Evolutionary conservation across 2,113 vertebrate genomes (phyloP), one percentile per base, ranked within the genome.

Genomic region (Gambusia affinis): DNA sequence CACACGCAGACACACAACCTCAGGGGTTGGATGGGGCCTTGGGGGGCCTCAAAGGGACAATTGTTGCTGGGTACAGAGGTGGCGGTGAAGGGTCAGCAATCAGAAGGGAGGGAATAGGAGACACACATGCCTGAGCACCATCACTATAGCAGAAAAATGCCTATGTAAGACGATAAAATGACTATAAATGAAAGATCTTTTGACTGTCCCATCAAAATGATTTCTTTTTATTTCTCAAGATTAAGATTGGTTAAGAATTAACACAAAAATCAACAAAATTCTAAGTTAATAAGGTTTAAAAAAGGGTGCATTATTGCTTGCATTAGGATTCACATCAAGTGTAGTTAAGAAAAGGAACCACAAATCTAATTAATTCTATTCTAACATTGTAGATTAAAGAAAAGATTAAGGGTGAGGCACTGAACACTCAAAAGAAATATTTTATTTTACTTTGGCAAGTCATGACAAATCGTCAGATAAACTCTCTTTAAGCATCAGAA

Each of bases 51-150:
- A 92, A 91, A 88, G 76, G 73, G 75, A 81, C 90, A 88, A 89
- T 93, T 90, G 91, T 89, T 87, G 85, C 83, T 60, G 54, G 75
- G 76, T 81, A 80, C 72, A 84, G 73, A 81, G 73, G 84, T 90
- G 84, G 71, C 11, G 1, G 29, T 71, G 60, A 60, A 35, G 47
- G 81, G 85, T 85, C 86, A 83, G 62, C 75, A 81, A 79, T 80
- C 71, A 76, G 83, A 63, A 71, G 73, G 39, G 64, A 77, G 69
- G 74, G 47, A 4, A 83, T 67, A 54, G 73, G 74, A 72, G 60
- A 78, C 75, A 82, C 64, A 79, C 72, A 86, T 83, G 64, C 62
- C 69, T 83, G 65, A 29, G 42, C 70, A 67, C 62, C 35, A 60
- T 70, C 71, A 72, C 22, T 54, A 6, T n/a, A 57, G 51, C 17